These are phyloP conservation scores for Oscheius sp. DNA, from an alignment of 2,888 invertebrate genomes.

Conservation along the genomic window DNA sequence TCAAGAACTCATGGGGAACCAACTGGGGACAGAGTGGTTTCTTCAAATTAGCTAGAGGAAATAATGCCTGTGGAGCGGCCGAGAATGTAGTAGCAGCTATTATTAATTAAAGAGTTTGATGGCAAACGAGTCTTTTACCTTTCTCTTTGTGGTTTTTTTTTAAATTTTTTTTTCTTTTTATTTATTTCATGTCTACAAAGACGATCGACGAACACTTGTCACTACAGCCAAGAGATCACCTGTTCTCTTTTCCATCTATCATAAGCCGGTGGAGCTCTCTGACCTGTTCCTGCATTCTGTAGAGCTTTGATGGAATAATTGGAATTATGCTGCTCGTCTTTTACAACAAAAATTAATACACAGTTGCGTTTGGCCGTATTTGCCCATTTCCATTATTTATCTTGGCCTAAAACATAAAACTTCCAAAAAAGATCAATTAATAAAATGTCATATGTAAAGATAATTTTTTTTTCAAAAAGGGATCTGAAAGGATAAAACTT, in stretches of 20 bases:
- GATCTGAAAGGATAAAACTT: no score
- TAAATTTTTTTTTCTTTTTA: no score
- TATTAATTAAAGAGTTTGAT: neutral
- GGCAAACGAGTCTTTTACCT: no score
- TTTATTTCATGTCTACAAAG: neutral
- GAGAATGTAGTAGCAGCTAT: neutral
- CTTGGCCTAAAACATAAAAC: no score
- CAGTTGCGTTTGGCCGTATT: conserved; percentile 83
- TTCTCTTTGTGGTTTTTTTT: neutral
- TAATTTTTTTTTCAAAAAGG: no score
- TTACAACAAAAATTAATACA: conserved; percentile 76
- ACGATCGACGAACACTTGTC: conserved; percentile 2
- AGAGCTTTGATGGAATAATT: no score
- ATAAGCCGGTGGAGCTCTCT: no score
- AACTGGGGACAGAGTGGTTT: neutral
- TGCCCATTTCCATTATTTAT: no score
- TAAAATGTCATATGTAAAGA: no score
- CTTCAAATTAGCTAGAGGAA: neutral
- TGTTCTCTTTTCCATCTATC: neutral
- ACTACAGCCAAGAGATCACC: conserved; percentile 2
- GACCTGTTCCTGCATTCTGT: no score
- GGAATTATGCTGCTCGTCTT: conserved; percentile 3
- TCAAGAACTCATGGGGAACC: neutral
- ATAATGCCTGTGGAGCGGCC: neutral
- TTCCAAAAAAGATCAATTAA: no score